phyloP scores from a whole-genome alignment of 2,888 invertebrate genomes.

The Heliconius hortense region DNA sequence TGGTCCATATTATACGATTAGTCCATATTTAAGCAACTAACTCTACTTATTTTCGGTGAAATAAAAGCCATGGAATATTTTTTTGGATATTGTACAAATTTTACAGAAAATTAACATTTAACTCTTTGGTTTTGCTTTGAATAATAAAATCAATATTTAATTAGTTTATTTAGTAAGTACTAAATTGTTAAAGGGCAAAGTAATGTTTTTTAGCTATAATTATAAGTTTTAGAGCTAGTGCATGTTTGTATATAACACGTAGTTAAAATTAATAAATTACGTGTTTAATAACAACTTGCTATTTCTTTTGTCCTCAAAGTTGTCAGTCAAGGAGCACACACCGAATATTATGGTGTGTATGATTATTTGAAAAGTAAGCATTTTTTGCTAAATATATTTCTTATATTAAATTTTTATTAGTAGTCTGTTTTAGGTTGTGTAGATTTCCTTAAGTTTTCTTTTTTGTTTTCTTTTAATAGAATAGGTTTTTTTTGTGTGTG shows the following conservation, averaged over 20 bases:
- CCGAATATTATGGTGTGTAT: constrained; percentile 76
- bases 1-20: too few species aligned
- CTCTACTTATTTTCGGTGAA: not conserved
- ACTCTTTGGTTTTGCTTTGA: not conserved
- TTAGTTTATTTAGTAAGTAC: not conserved
- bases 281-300: constrained; percentile 48
- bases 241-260: constrained; percentile 9
- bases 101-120: not conserved
- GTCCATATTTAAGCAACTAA: too few species aligned
- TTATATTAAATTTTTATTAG: not conserved
- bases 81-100: not conserved
- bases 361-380: constrained; percentile 28
- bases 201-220: not conserved
- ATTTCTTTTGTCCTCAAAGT: constrained; percentile 65
- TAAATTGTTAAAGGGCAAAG: not conserved
- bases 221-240: not conserved
- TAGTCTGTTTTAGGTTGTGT: not conserved
- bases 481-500: not conserved
- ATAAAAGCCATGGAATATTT: not conserved
- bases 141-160: not conserved
- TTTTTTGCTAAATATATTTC: not conserved
- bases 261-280: constrained; percentile 23
- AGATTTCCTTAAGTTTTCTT: not conserved
- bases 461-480: not conserved
- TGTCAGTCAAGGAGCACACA: constrained; percentile 71